These are phyloP conservation scores for Sarcophaga subvicina DNA, from an alignment of 2,888 invertebrate species.

Conservation along the genomic window DNA sequence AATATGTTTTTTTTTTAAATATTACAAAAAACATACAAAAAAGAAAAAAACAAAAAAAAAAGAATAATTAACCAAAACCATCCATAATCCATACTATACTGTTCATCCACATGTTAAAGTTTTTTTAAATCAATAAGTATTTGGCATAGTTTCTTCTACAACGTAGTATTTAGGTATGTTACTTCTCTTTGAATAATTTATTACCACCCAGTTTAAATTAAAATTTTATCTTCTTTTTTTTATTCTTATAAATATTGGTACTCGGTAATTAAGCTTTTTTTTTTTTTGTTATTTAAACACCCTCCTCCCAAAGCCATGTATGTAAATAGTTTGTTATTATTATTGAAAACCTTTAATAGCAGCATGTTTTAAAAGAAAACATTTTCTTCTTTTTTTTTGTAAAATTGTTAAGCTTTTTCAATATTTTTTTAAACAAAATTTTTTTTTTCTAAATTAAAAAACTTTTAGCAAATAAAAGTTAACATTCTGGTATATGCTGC, in stretches of 20 bases:
- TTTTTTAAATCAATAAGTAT: slow-evolving; percentile 33
- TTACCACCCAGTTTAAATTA: slow-evolving; percentile 14
- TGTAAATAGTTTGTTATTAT: no score
- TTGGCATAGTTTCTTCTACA: slow-evolving; percentile 63
- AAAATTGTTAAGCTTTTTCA: no score
- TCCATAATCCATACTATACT: slow-evolving; percentile 22
- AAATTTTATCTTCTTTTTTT: no score
- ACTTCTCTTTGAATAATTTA: slow-evolving; percentile 36
- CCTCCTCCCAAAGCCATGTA: no score
- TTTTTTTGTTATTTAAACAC: slow-evolving; percentile 34
- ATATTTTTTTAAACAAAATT: no score
- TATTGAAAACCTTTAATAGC: background rate
- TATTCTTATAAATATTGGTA: background rate
- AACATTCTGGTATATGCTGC: no score
- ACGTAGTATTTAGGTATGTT: slow-evolving; percentile 68
- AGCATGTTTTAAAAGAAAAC: slow-evolving; percentile 41
- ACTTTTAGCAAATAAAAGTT: no score
- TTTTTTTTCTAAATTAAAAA: no score
- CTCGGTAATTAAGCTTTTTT: slow-evolving; percentile 3
- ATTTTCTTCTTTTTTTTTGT: no score
- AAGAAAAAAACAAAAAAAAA: slow-evolving; percentile 21
- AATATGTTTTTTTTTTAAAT: background rate
- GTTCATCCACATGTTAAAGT: slow-evolving; percentile 54
- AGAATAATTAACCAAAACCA: slow-evolving; percentile 4
- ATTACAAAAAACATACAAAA: slow-evolving; percentile 3